These are phyloP conservation scores for Tachysurus fulvidraco DNA, from an alignment of 2,113 vertebrate genomes.

Conservation along the genomic window DNA sequence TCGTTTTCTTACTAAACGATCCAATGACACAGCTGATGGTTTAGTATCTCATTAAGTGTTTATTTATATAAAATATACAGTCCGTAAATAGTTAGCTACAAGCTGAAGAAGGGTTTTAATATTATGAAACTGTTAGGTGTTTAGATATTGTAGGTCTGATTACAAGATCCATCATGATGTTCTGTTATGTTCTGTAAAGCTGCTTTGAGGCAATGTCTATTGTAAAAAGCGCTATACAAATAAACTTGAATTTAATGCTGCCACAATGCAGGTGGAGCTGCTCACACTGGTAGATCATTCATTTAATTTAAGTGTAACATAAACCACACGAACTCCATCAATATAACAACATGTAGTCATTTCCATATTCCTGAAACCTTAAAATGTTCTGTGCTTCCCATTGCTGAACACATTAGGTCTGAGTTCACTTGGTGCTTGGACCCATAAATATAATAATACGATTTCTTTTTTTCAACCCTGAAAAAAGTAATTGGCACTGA, in stretches of 20 bases:
- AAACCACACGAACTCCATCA: background rate
- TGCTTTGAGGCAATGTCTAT: no score
- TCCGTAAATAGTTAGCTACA: no score
- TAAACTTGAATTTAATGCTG: no score
- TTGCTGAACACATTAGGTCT: no score
- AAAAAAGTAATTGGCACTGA: background rate
- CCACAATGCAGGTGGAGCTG: no score
- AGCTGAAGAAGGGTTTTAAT: background rate
- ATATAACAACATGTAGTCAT: no score
- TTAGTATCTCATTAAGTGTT: background rate
- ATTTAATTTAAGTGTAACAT: background rate
- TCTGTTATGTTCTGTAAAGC: no score
- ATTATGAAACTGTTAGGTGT: background rate
- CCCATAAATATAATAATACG: background rate
- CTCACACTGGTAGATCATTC: background rate
- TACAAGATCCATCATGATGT: background rate
- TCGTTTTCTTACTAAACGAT: background rate
- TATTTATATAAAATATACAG: background rate
- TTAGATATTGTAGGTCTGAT: background rate
- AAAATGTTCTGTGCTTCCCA: no score
- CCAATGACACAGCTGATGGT: background rate
- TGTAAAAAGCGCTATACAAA: no score
- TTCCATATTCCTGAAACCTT: no score
- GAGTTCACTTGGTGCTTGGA: background rate
- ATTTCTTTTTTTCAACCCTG: no score